phyloP scores from a whole-genome alignment of 2,888 invertebrate genomes.

The Himalopsyche kuldschensis region DNA sequence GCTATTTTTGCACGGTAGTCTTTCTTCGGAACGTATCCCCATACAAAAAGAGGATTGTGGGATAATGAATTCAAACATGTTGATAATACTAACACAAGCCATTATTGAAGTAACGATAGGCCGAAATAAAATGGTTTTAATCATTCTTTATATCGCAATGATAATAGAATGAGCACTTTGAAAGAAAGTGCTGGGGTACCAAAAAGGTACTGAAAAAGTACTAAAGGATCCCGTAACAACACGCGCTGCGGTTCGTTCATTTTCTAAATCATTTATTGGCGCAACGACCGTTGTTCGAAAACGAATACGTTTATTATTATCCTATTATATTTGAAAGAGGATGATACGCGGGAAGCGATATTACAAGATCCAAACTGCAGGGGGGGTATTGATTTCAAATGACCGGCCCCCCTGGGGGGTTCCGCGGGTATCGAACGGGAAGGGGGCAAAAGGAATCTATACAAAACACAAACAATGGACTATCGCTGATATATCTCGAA shows the following conservation, averaged over 20 bases:
- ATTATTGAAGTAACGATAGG: background rate
- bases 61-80: too few relatives aligned
- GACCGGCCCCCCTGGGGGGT: conserved; percentile 23
- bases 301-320: conserved; percentile 31
- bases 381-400: conserved; percentile 40
- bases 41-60: too few relatives aligned
- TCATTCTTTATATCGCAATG: background rate
- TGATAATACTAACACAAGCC: background rate
- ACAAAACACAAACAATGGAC: conserved; percentile 27
- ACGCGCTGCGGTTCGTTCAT: background rate
- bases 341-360: conserved; percentile 38
- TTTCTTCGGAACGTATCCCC: too few relatives aligned
- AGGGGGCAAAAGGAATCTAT: conserved; percentile 21
- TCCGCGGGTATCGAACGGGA: background rate
- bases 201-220: background rate
- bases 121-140: background rate
- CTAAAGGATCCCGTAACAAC: background rate
- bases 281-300: background rate
- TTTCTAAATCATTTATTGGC: conserved; percentile 1
- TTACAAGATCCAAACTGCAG: conserved; percentile 33
- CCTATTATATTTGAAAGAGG: conserved; percentile 35
- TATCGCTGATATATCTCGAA: conserved; percentile 26
- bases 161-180: background rate
- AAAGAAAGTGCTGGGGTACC: background rate
- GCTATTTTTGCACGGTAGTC: too few relatives aligned